phyloP scores from a whole-genome alignment of 2,797 vertebrate species.

The Bucorvus abyssinicus region DNA sequence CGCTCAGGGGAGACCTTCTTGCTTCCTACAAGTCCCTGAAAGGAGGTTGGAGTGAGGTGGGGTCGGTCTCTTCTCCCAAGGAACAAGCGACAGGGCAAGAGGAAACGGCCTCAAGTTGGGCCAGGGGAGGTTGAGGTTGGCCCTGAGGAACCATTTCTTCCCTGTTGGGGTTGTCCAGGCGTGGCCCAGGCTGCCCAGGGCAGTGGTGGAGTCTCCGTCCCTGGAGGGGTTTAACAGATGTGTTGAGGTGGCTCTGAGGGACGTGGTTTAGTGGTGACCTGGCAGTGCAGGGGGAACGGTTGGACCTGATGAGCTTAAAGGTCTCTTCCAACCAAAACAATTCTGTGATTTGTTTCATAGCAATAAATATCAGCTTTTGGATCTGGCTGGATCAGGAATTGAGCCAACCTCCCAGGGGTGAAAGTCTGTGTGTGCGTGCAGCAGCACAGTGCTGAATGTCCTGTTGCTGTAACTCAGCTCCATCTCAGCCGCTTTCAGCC shows the following conservation, averaged over 20 bases:
- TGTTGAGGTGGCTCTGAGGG: background rate
- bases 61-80: background rate
- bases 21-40: background rate
- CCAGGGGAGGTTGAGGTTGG: background rate
- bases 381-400: background rate
- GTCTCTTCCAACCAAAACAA: background rate
- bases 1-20: background rate
- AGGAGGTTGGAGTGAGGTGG: background rate
- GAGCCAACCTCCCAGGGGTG: background rate
- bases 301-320: background rate
- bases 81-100: background rate
- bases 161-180: background rate
- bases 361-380: background rate
- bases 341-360: background rate
- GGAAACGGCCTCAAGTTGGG: background rate
- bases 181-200: background rate
- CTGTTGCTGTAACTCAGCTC: background rate
- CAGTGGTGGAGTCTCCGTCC: background rate
- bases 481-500: background rate
- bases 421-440: fast-evolving
- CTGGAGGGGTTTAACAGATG: background rate
- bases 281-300: background rate
- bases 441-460: fast-evolving
- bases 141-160: background rate
- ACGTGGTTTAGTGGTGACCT: background rate